Evolutionary conservation across 2,888 invertebrate genomes (phyloP).

Genomic region (Trachelus iudaicus): DNA sequence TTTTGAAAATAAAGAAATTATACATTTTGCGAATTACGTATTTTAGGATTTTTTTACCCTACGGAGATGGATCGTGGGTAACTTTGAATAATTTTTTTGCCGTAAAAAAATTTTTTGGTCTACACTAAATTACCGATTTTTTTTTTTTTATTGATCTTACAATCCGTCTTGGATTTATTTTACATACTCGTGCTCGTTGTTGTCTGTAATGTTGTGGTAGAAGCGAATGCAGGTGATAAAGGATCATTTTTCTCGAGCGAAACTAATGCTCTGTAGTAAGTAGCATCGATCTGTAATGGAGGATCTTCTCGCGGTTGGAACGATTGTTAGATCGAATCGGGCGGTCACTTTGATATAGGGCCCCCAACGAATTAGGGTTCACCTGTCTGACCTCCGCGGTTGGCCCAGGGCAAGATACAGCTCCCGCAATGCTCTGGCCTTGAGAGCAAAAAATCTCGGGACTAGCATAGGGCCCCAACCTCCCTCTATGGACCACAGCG

Average conservation of each 20-base stretch:
- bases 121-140: neutral
- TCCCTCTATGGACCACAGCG: constrained; percentile 15
- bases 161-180: neutral
- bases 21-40: neutral
- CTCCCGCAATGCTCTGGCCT: constrained; percentile 23
- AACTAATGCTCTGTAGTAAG: neutral
- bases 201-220: neutral
- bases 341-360: constrained; percentile 40
- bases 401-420: constrained; percentile 18
- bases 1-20: neutral
- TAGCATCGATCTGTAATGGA: neutral
- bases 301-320: neutral
- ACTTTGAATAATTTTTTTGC: neutral
- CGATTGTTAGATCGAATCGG: neutral
- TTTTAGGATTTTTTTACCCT: neutral
- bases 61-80: neutral
- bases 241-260: neutral
- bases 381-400: constrained; percentile 42
- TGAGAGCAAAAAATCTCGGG: constrained; percentile 23
- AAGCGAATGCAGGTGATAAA: neutral
- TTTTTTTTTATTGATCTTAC: too few species aligned
- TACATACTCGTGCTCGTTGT: neutral
- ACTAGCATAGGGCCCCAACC: constrained; percentile 17
- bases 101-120: neutral
- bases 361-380: constrained; percentile 46